phyloP scores from a whole-genome alignment of 2,888 invertebrate genomes.

The Chesias legatella region DNA sequence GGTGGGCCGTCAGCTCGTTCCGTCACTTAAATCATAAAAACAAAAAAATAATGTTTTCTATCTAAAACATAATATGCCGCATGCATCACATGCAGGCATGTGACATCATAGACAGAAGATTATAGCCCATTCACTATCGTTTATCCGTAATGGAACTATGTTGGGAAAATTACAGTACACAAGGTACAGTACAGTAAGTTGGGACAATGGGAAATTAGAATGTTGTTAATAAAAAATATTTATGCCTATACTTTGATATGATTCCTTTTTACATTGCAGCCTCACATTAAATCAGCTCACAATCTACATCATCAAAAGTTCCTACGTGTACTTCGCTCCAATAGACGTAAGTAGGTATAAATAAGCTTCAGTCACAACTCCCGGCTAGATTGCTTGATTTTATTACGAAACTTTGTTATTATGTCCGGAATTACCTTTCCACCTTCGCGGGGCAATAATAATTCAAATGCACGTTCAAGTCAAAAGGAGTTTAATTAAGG shows the following conservation, averaged over 20 bases:
- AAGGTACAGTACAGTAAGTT: no score
- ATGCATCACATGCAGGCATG: no score
- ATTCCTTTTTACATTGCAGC: slow-evolving; percentile 7
- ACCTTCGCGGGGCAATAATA: background rate
- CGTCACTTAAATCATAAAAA: no score
- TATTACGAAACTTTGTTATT: slow-evolving; percentile 19
- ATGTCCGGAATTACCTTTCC: slow-evolving; percentile 11
- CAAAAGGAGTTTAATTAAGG: slow-evolving; percentile 1
- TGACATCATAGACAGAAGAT: no score
- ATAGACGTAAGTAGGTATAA: slow-evolving; percentile 14
- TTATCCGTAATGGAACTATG: no score
- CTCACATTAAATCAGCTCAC: slow-evolving; percentile 3
- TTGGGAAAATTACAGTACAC: no score
- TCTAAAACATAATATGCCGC: no score
- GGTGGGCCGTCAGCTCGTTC: no score
- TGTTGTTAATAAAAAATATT: no score
- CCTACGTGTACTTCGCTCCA: slow-evolving; percentile 5
- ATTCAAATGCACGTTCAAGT: background rate
- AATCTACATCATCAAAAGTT: slow-evolving; percentile 15
- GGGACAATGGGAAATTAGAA: no score
- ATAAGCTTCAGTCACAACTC: slow-evolving; percentile 16
- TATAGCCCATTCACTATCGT: no score
- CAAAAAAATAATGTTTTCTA: no score
- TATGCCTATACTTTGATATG: background rate
- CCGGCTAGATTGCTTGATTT: slow-evolving; percentile 15